Base-by-base conservation (phyloP, 1,140 invertebrate genomes). In the Orchestia grillus region DNA sequence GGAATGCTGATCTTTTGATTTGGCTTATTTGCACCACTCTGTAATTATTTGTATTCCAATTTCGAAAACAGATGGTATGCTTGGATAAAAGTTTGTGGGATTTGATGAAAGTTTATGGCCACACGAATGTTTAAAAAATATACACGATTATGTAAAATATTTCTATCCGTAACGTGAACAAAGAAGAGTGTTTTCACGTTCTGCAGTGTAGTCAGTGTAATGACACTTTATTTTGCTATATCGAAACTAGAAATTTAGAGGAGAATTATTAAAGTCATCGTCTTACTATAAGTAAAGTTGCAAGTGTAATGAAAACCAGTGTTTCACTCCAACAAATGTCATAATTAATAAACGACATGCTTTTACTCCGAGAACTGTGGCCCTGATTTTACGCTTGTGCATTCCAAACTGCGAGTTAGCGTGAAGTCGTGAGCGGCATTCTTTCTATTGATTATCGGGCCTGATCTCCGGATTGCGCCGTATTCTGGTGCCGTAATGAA, bases 401-500 rank as follows among this genome's bases (percentile, higher is more conserved):
- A 3, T 77, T 77, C 1, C 62, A 77, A 77, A 77, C 62, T 77
- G 36, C 15, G 36, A 19, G 62, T 28, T 19, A 77, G 62, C 62
- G 62, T 77, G 62, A 77, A 77, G 15, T 77, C 62, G 62, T 90
- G 88, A 41, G 6, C 36, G 41, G 88, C 88, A 23, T 90, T 36
- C n/a, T 90, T 90, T 90, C 4, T 90, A 28, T 28, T 90, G n/a
- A 44, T 42, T 42, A 90, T 90, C 88, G 41, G 88, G n/a, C 41
- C 41, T 41, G 15, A 90, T 90, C 88, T 90, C 41, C 88, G 41
- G 88, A 90, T 90, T 42, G 43, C 88, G 88, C 43, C 44, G 43
- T 94, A 11, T 94, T 94, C 44, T 94, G 92, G 6, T 44, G 44
- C 44, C 15, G 41, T 45, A 94, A 94, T 94, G 92, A 94, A 94